phyloP scores from a whole-genome alignment of 2,797 vertebrate genomes.

The Crocidura indochinensis region DNA sequence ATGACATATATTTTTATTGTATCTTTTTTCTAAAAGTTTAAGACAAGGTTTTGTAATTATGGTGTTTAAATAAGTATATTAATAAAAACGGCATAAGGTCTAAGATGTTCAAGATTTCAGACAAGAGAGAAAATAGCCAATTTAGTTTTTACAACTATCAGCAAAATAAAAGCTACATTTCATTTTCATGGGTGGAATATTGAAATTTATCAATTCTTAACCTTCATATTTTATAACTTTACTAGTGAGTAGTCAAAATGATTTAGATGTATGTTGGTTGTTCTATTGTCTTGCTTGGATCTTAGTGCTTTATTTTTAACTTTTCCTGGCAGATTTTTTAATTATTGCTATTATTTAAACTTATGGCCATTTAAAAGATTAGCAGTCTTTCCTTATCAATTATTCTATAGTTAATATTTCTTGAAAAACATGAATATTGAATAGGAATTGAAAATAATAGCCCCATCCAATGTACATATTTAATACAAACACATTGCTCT shows the following conservation, averaged over 20 bases:
- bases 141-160: neutral
- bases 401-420: constrained; percentile 29
- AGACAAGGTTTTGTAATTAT: too few relatives aligned
- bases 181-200: neutral
- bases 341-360: neutral
- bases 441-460: neutral
- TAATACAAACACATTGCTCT: constrained; percentile 30
- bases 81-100: neutral
- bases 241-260: neutral
- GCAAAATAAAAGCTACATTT: constrained; percentile 18
- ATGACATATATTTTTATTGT: neutral
- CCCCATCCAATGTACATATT: neutral
- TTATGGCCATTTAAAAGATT: constrained; percentile 18
- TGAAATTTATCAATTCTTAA: neutral
- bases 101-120: neutral
- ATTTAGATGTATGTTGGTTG: constrained; percentile 45
- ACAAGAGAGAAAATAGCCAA: constrained; percentile 51
- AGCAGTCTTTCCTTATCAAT: neutral
- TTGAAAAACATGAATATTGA: neutral
- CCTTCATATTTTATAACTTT: neutral
- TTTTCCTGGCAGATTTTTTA: neutral
- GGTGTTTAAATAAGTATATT: too few relatives aligned
- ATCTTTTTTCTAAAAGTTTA: neutral
- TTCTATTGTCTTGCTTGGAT: neutral
- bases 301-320: constrained; percentile 63